These are phyloP conservation scores for Hydrophis major DNA, from an alignment of 2,797 vertebrate species.

Conservation along the genomic window DNA sequence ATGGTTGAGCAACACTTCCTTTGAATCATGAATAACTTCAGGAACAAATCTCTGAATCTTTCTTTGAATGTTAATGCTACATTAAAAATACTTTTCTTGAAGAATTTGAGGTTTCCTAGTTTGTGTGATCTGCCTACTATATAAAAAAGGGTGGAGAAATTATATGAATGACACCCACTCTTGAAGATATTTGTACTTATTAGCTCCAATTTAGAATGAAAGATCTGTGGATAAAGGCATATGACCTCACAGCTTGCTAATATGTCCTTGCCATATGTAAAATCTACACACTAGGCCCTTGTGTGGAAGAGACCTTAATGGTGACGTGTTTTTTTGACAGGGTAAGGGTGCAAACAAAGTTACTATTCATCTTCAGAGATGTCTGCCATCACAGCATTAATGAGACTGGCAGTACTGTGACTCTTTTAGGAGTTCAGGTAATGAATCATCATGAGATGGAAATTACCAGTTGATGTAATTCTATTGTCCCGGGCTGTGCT, in stretches of 20 bases:
- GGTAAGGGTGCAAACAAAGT: neutral
- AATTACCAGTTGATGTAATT: neutral
- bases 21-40: neutral
- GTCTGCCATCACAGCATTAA: neutral
- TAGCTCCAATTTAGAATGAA: neutral
- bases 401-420: neutral
- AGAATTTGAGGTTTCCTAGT: neutral
- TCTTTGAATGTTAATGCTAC: neutral
- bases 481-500: neutral
- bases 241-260: neutral
- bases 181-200: neutral
- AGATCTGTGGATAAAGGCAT: neutral
- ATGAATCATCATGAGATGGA: constrained; percentile 24
- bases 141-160: neutral
- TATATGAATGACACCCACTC: neutral
- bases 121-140: neutral
- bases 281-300: neutral
- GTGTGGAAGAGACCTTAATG: neutral
- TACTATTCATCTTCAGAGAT: neutral
- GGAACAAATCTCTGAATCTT: neutral
- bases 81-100: neutral
- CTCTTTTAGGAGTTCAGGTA: neutral
- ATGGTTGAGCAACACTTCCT: neutral
- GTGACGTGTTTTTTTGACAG: neutral
- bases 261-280: neutral